phyloP scores from a whole-genome alignment of 2,888 invertebrate species.

The Andrena camellia region DNA sequence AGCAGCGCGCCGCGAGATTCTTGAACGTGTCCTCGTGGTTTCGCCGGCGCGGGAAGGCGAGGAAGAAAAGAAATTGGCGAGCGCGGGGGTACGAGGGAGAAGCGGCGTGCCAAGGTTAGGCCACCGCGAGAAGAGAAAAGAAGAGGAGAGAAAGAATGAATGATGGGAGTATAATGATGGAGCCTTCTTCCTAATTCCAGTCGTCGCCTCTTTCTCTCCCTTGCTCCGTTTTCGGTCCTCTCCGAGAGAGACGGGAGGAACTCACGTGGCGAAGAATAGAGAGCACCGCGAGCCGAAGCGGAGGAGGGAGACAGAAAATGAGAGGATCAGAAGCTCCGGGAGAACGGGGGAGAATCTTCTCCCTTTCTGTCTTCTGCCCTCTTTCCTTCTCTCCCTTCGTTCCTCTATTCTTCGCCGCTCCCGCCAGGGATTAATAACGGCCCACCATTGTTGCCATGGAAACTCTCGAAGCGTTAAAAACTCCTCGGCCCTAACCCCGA shows the following conservation, averaged over 20 bases:
- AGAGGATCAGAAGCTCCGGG: conserved; percentile 64
- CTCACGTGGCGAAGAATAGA: conserved; percentile 39
- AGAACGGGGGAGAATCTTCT: conserved; percentile 67
- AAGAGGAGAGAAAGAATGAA: conserved; percentile 72
- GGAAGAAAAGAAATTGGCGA: conserved; percentile 21
- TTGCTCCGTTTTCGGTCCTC: conserved; percentile 28
- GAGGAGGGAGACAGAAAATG: conserved; percentile 57
- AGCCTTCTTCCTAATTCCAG: conserved; percentile 79
- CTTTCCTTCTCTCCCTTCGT: conserved; percentile 51
- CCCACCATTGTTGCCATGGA: conserved; percentile 82
- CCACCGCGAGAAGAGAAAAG: conserved; percentile 44
- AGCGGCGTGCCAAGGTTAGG: conserved; percentile 48
- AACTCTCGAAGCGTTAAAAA: conserved; percentile 80
- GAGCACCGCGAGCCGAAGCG: conserved; percentile 38
- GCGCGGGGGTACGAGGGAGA: conserved; percentile 38
- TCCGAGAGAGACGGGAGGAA: conserved; percentile 24
- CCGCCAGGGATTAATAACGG: conserved; percentile 82
- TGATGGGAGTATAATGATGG: conserved; percentile 81
- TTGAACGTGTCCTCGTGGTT: not conserved
- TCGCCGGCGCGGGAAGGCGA: conserved; percentile 1
- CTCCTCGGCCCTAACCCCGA: conserved; percentile 71
- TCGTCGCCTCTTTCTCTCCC: conserved; percentile 46
- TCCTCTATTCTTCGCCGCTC: conserved; percentile 76
- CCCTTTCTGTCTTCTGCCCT: conserved; percentile 54
- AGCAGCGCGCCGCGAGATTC: not conserved